Evolutionary conservation across 2,797 vertebrate species (phyloP), one percentile per base, ranked within the genome.

Genomic region (Betta splendens): DNA sequence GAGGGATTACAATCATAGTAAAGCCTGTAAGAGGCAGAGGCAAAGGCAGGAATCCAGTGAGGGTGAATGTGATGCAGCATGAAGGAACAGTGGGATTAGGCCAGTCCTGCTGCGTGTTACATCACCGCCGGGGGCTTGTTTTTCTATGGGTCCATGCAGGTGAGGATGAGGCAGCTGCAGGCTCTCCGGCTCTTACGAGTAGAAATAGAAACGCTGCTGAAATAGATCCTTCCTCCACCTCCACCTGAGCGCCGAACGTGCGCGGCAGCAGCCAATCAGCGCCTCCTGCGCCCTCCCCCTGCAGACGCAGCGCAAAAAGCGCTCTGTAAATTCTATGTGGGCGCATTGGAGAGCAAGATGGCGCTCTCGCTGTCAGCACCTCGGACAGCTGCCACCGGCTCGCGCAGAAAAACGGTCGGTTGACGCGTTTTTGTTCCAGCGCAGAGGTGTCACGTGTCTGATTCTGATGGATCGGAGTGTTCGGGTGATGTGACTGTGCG

Each of bases 301-400:
- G 35, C 81, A 49, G 49, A 60, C 76, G 44, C 73, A 58, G 69
- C 50, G 49, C 51, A 57, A 36, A 67, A 51, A 18, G 3, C 52
- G 54, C 70, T 77, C 69, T 53, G 77, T 46, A 69, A 70, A 72
- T 55, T 71, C 47, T 62, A n/a, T 69, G 59, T 44, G 65, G 53
- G 81, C 69, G 67, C 75, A 77, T 80, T 72, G 53, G 61, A 31
- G 64, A 86, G 85, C 84, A 93, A 92, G 87, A 93, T 92, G 92
- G 92, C 90, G 92, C 86, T 84, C 32, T 39, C 3, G 44, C 79
- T 65, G 91, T 91, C 92, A 92, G 91, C 84, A 92, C 84, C 87
- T 66, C 71, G 89, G 89, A 93, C 89, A 93, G 92, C 89, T 91
- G 92, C 85, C 69, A 0, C 39, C 52, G 2, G 16, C 66, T 9